Percentiles rank a stretch among this genome's conserved stretches.
phyloP scores from a whole-genome alignment of 2,113 vertebrate genomes.

The Gavia stellata region DNA sequence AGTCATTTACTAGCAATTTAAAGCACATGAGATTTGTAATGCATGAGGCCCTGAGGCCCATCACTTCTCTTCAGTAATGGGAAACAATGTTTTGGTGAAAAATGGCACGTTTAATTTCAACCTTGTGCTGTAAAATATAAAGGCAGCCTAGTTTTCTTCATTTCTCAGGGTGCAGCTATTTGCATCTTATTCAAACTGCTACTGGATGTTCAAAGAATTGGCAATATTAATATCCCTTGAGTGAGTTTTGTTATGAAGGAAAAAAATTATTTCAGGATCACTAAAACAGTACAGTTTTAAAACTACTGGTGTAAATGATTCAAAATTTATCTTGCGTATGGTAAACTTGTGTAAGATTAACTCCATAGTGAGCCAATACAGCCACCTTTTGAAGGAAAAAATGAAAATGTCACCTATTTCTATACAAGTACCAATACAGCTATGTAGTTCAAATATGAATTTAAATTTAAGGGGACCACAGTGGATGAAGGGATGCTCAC shows the following conservation, averaged over 20 bases:
- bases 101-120: slow-evolving; percentile 76
- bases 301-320: not conserved
- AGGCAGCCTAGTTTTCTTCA: slow-evolving; percentile 41
- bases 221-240: not conserved
- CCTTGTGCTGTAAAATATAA: slow-evolving; percentile 64
- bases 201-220: not conserved
- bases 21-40: slow-evolving; percentile 79
- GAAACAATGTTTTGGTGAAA: slow-evolving; percentile 78
- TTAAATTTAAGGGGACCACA: not conserved
- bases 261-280: not conserved
- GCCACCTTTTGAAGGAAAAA: not conserved
- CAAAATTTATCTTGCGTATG: not conserved
- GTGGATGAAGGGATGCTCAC: not conserved
- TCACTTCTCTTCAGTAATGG: slow-evolving; percentile 72
- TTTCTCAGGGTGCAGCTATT: slow-evolving; percentile 11
- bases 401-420: not conserved
- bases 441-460: not conserved
- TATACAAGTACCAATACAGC: not conserved
- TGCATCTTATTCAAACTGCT: slow-evolving; percentile 29
- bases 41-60: slow-evolving; percentile 72
- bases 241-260: not conserved
- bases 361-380: not conserved
- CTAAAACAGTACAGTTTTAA: not conserved
- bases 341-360: not conserved
- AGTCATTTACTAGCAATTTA: slow-evolving; percentile 82